A percentile compares a stretch with the other conserved stretches of the same genome.
These are phyloP conservation scores for Corapipo altera DNA, from an alignment of 2,113 vertebrate species.

Conservation along the genomic window DNA sequence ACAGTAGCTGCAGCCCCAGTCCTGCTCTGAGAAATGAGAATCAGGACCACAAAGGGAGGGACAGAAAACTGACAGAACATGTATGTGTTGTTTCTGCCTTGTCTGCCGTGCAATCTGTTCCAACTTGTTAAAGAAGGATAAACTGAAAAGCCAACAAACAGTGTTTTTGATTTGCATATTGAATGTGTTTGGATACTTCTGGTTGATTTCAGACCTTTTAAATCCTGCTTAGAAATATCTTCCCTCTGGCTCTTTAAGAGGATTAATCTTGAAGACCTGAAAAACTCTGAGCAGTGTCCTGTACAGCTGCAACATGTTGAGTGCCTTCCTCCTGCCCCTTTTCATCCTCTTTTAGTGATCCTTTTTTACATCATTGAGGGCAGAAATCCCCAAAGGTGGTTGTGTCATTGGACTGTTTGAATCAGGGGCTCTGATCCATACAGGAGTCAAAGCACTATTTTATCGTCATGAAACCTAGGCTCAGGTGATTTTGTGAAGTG, in stretches of 20 bases:
- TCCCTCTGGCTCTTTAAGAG: neutral
- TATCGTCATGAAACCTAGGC: neutral
- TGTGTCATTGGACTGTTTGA: neutral
- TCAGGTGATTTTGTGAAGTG: neutral
- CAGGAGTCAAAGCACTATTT: neutral
- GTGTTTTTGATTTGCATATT: neutral
- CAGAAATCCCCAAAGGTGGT: neutral
- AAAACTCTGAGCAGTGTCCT: neutral
- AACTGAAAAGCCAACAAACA: slow-evolving; percentile 23
- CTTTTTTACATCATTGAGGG: neutral
- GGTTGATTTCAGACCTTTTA: neutral
- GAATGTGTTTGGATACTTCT: neutral
- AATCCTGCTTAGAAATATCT: neutral
- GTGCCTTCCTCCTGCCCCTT: neutral
- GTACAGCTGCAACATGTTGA: neutral
- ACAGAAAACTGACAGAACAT: neutral
- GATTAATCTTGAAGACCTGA: neutral
- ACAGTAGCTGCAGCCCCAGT: neutral
- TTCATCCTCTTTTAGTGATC: neutral
- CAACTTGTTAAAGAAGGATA: neutral
- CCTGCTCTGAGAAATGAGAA: neutral
- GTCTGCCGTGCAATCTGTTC: neutral
- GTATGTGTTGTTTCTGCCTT: neutral
- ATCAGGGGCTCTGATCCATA: neutral
- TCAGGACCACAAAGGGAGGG: neutral